Evolutionary conservation across 1,140 invertebrate genomes (phyloP), one percentile per base, ranked within the genome.

Genomic region (Danaus plexippus): DNA sequence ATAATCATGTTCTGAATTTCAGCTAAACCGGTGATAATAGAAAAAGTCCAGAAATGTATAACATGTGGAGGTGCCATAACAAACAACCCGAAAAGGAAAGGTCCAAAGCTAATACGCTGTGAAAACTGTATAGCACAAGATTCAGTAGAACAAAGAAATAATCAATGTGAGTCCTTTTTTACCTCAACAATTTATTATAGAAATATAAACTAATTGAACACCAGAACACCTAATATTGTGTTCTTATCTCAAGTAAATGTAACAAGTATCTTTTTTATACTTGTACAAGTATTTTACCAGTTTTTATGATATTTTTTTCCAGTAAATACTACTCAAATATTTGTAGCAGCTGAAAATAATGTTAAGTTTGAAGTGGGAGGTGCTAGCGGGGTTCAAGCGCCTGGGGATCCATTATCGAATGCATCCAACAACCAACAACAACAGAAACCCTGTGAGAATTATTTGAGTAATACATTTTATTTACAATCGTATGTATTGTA

Each of bases 321-420:
- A 87, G 84, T 88, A 59, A 81, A 89, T 49, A 69, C 88, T 41
- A 88, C 89, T 46, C 89, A 90, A 75, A 90, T 92, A 60, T 91
- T 91, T 73, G 90, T 92, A 9, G 87, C 90, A 11, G 83, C 90
- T n/a, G 91, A 92, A 64, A 89, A 90, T 59, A 77, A 89, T 71
- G 76, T 86, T 12, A 80, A 88, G 68, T 87, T 88, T 82, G 74
- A 90, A 85, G 82, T 90, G 70, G 77, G 89, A 71, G 81, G 88
- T 62, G 84, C 72, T 62, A 84, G 64, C 70, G 77, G 72, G 61
- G 83, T 61, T 51, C 83, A 78, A 69, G 66, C 59, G 45, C 51
- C 66, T 47, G 51, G 69, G 6, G 83, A 81, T 66, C 82, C 87
- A 6, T 59, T 84, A 18, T 56, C 76, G 4, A 66, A 61, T 7